Base-by-base conservation (phyloP, 1,140 invertebrate species). In the Zeugodacus cucurbitae region DNA sequence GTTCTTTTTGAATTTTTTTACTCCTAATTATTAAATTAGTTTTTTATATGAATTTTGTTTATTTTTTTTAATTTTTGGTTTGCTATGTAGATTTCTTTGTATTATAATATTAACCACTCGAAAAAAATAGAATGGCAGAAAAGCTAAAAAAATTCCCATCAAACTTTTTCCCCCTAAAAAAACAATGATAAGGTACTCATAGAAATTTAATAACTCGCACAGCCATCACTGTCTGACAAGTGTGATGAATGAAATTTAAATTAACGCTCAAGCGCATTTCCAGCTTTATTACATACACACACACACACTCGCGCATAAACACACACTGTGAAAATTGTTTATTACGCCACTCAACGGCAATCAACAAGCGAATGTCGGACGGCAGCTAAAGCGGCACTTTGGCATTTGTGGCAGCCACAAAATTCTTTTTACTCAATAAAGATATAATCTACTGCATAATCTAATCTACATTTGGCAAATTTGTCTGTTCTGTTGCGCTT, bases 161-260 rank as follows among this genome's bases (percentile, higher is more conserved):
- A 54, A 17, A 54, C 11, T 54, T 14, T 17, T 20, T 54, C 20
- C n/a, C 74, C 3, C 11, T 20, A 48, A 78, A 82, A 48, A 48
- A 48, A 54, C 29, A 54, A 54, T 26, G 26, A 82, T 82, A n/a
- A n/a, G n/a, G n/a, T n/a, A n/a, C n/a, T n/a, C n/a, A 41, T 29
- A 29, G 41, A 82, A 82, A 82, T 82, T 82, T 82, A 82, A 82
- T 82, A 82, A 82, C 41, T 82, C 74, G 37, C 41, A 17, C 74
- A 82, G 74, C 74, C 41, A 17, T 26, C 74, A 17, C 32, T 34
- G 74, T 26, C 44, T 82, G 74, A 82, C 74, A 54, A 48, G 74
- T 82, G 74, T 82, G 74, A 82, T 82, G 74, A 82, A 82, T 82
- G 74, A 82, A 82, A 82, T 82, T 82, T 82, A 82, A 82, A 82